Conservation (phyloP, 2,888 invertebrate species). For the Gymnoscelis rufifasciata region DNA sequence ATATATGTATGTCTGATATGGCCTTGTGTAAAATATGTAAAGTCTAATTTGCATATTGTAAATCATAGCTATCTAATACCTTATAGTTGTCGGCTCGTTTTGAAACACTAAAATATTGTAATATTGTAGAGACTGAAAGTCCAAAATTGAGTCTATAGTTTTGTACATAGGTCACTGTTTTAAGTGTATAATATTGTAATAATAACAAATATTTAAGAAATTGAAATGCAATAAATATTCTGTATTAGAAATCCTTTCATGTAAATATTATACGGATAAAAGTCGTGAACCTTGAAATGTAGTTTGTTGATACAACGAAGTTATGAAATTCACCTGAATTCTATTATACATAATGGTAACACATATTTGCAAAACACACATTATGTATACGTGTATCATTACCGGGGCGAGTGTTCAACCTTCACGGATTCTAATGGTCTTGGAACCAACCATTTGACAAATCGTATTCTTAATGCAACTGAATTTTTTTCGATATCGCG, state of each 20-base stretch:
- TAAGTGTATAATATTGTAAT: constrained; percentile 71
- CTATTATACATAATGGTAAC: constrained; percentile 1
- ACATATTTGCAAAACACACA: constrained; percentile 7
- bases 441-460: no score
- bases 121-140: constrained; percentile 77
- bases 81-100: constrained; percentile 48
- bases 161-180: constrained; percentile 76
- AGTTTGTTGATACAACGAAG: constrained; percentile 44
- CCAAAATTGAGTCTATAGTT: constrained; percentile 78
- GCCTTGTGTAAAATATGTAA: constrained; percentile 66
- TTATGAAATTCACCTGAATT: constrained; percentile 5
- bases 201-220: constrained; percentile 68
- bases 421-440: no score
- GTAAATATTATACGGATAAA: constrained; percentile 59
- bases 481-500: no score
- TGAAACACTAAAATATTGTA: constrained; percentile 52
- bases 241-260: constrained; percentile 67
- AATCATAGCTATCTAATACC: constrained; percentile 17
- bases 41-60: constrained; percentile 37
- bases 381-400: constrained; percentile 2
- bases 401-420: no score
- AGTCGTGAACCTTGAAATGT: constrained; percentile 47
- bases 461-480: no score
- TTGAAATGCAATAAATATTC: constrained; percentile 74
- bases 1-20: constrained; percentile 45